Evolutionary conservation across 2,113 vertebrate genomes (phyloP), one percentile per base, ranked within the genome.

Genomic region (Irena cyanogastra): DNA sequence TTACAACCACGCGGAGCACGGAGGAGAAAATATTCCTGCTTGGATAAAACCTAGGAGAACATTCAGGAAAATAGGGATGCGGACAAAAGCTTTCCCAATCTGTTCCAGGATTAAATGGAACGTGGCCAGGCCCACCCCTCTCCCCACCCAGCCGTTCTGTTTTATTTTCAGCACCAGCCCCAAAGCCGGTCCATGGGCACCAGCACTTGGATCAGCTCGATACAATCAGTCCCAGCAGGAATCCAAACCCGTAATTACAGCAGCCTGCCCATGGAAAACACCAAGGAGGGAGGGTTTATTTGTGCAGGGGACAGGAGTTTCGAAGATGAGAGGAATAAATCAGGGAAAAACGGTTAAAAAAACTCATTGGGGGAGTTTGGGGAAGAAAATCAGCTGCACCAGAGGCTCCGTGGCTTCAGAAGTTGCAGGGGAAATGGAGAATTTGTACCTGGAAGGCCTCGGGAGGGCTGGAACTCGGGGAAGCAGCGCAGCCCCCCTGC

Each of bases 341-440:
- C 7, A 7, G 70, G 49, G 24, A 0, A 24, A 54, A 44, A 21
- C 0, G 1, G 59, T 13, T 9, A 17, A 39, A 59, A 60, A 4
- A 15, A 18, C 2, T 5, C 26, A 12, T 13, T 41, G 20, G 49
- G 74, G 56, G 37, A 68, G 61, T 17, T 59, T 39, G 20, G 31
- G 14, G 7, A 24, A 26, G 37, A 33, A n/a, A 45, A 30, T 3
- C 24, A 42, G 54, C 76, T 54, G 75, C 24, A 21, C 7, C n/a
- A 56, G 57, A 18, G 35, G 28, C 3, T 39, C 44, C 6, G 2
- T 2, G n/a, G 56, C 2, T 59, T 16, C 69, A 35, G 9, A 4
- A 28, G n/a, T 3, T 2, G 1, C 39, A 37, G 44, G 37, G 9
- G 21, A 78, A 83, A 31, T 0, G 15, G 30, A 15, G 27, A 3